Base-by-base conservation (phyloP, 2,888 invertebrate genomes). In the Periphyllus acericola region DNA sequence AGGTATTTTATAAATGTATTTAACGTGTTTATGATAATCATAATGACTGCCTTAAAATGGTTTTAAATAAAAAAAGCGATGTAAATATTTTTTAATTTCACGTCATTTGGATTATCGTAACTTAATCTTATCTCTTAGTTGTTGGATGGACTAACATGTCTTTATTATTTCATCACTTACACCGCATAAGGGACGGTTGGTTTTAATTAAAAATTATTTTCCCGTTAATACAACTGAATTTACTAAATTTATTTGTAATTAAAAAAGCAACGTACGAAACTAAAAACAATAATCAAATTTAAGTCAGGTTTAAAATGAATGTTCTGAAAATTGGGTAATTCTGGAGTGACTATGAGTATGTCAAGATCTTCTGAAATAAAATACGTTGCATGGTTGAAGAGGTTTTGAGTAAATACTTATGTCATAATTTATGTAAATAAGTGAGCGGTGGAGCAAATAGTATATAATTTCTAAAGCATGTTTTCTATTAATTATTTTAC, bases 341-440 rank as follows among this genome's bases (percentile, higher is more conserved):
- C 60, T 40, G n/a, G 34, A 74, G 25, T 21, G 60, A 21, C 60
- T 60, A 36, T 25, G 55, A 83, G 71, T 40, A 29, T 60, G 83
- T 83, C 74, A 83, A 72, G 72, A 83, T 83, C 72, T 83, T 83
- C 17, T 17, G n/a, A 82, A 82, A 71, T 52, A 25, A 72, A 83
- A 72, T 83, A 72, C 25, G 34, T 60, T 36, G 21, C 40, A 60
- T 8, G 83, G 14, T 32, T 36, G 74, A 83, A 83, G 83, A 60
- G 21, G 74, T 83, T 75, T 60, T 40, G 36, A 60, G 36, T 60
- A 75, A 83, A 75, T 75, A 75, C 60, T 60, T 60, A 66, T 75
- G 60, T 74, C 74, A 75, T 75, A 66, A 83, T 60, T 75, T 75
- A 75, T 60, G 75, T 29, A 83, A 83, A 83, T 72, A 83, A 74